Base-by-base conservation (phyloP, 2,797 vertebrate species). In the Alexandromys oeconomus region DNA sequence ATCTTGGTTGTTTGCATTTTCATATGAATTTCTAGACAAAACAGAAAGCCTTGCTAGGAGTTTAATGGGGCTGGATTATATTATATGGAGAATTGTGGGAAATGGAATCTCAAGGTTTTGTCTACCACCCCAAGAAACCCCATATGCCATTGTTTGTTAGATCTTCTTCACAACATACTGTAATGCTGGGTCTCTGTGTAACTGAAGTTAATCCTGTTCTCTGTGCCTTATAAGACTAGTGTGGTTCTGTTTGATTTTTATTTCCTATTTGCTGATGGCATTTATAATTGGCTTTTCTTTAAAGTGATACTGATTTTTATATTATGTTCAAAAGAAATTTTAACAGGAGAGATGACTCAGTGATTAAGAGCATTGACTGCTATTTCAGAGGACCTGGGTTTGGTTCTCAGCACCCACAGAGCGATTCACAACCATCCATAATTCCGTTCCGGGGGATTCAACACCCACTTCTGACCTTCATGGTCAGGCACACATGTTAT, bases 1-100 rank as follows among this genome's bases (percentile, higher is more conserved):
- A 80, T 73, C 59, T 90, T 80, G 37, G 3, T 90, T 89, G 84
- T 90, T 95, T 92, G 37, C 40, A 76, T 93, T 95, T 89, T 85
- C 65, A 34, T 97, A 61, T 31, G 59, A 69, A 89, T 59, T 84
- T 93, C 67, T 87, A 57, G 29, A 92, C 61, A 87, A 29, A 65
- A 90, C 73, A 84, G 63, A 84, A 84, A 92, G 23, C 77, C 79
- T 93, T 85, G 63, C 27, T 73, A 65, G 73, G 69, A 71, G 25
- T 93, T 92, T 92, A 11, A 59, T 51, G 59, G 82, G 43, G 8
- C 40, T 88, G 3, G 40, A 48, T 19, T 57, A 19, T 19, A 19
- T 57, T 57, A 57, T 57, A 19, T 57, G 54, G 54, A 76, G 61
- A 89, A 3, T 37, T 86, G 54, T n/a, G 37, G 12, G 73, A 84